These are phyloP conservation scores for Monochamus alternatus DNA, from an alignment of 2,888 invertebrate species.

Conservation along the genomic window DNA sequence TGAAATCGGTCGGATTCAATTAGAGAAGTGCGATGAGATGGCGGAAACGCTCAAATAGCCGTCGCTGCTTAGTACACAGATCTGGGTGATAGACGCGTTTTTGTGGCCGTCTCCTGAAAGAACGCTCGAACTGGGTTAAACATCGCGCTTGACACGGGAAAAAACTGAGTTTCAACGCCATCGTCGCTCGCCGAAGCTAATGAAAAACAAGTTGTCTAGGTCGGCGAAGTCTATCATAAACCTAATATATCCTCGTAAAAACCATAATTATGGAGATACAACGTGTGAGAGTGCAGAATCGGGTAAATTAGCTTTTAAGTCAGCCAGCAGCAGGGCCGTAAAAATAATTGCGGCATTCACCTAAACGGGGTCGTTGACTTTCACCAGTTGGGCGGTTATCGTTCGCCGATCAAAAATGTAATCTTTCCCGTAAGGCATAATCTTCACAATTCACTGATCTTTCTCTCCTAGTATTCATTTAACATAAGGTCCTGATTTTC, in stretches of 20 bases:
- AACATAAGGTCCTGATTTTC: too few relatives aligned
- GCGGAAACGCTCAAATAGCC: background rate
- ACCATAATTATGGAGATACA: background rate
- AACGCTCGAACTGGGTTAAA: constrained; percentile 4
- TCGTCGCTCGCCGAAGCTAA: background rate
- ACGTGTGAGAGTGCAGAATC: background rate
- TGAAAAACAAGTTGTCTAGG: constrained; percentile 7
- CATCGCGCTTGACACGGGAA: background rate
- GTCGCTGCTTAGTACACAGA: background rate
- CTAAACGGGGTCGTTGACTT: background rate
- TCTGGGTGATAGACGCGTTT: background rate
- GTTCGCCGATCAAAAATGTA: background rate
- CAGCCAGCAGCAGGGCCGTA: background rate
- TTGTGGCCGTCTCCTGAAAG: background rate
- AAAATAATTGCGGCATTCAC: background rate
- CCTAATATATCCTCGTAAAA: background rate
- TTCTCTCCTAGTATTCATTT: background rate
- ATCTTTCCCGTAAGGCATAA: background rate
- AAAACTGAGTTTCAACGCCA: background rate
- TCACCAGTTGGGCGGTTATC: background rate
- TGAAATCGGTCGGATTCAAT: background rate
- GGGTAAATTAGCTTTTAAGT: background rate
- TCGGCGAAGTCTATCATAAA: background rate
- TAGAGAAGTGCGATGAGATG: constrained; percentile 8
- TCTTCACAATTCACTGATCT: background rate